Conservation (phyloP, 2,888 invertebrate species). For the Octodonta nipae region DNA sequence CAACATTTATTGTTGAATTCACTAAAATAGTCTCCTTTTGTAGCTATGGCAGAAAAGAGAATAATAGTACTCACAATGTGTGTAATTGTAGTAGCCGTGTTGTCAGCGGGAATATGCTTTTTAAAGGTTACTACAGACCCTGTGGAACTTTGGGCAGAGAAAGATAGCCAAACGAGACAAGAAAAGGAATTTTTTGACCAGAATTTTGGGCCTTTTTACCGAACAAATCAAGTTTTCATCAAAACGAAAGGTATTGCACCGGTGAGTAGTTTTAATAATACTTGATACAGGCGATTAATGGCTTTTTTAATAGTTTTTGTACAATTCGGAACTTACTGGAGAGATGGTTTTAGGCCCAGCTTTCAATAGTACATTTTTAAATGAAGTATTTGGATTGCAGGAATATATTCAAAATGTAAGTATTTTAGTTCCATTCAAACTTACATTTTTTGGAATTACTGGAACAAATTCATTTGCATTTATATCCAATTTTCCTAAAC, state of each 20-base stretch:
- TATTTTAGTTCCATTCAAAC: slow-evolving; percentile 4
- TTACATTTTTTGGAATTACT: too few species aligned
- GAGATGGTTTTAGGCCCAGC: slow-evolving; percentile 61
- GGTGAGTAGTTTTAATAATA: slow-evolving; percentile 30
- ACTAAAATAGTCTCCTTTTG: too few species aligned
- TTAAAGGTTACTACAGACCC: slow-evolving; percentile 75
- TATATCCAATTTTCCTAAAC: too few species aligned
- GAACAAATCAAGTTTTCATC: slow-evolving; percentile 79
- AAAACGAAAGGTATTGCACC: slow-evolving; percentile 44
- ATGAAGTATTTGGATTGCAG: slow-evolving; percentile 58
- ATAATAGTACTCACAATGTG: slow-evolving; percentile 48
- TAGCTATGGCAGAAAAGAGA: slow-evolving; percentile 55
- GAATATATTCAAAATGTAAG: slow-evolving; percentile 46
- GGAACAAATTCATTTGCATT: too few species aligned
- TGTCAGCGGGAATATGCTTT: slow-evolving; percentile 53
- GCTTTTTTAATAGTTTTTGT: too few species aligned
- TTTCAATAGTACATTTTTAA: slow-evolving; percentile 61
- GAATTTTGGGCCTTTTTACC: slow-evolving; percentile 78
- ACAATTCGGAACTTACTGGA: too few species aligned
- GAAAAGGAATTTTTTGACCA: slow-evolving; percentile 81
- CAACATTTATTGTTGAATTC: too few species aligned
- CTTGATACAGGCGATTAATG: too few species aligned
- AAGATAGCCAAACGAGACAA: slow-evolving; percentile 60
- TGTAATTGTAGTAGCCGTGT: slow-evolving; percentile 45
- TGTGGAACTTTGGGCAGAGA: slow-evolving; percentile 85